Base-by-base conservation (phyloP, 2,888 invertebrate genomes). In the Gymnoscelis rufifasciata region DNA sequence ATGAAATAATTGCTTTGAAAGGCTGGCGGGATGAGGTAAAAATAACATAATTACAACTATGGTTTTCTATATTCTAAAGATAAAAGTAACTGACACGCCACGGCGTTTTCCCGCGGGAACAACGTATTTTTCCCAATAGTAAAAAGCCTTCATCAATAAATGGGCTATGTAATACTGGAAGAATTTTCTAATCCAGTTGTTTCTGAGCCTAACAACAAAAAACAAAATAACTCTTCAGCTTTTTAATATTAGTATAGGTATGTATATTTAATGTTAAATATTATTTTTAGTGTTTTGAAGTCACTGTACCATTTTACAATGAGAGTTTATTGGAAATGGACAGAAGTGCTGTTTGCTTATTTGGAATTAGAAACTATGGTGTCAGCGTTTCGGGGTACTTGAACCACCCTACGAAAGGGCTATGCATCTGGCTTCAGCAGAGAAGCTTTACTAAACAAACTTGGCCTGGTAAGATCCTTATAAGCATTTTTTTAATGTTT, bases 321-420 rank as follows among this genome's bases (percentile, higher is more conserved):
- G 90, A 88, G 57, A 89, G 86, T 54, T 71, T 91, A 19, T 69
- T 91, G 62, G 93, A 94, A 74, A 96, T 98, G 94, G 98, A 98
- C 76, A 90, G 98, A 56, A 95, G 96, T 48, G 97, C 97, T 47
- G 95, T 97, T 51, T 96, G 97, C 90, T 82, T 98, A 42, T 97
- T 98, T 88, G 98, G 98, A 40, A 95, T 97, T 62, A 92, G 95
- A 60, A 96, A 96, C 78, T 98, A 97, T 82, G 98, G 98, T 13
- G 95, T 97, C 42, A 97, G 97, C 75, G 95, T 98, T 47, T 97
- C 96, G 76, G 98, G 97, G 8, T 98, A 95, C 78, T 93, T 96
- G 40, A 91, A 91, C 70, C 94, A 96, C 81, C 95, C 95, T 26
- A 92, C 92, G 39, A 93, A 93, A 78, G 95, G 97, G 3, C 83